A percentile compares a stretch with the other conserved stretches of the same genome.
These are phyloP conservation scores for Sarcophaga variegata DNA, from an alignment of 2,888 invertebrate species.

Conservation along the genomic window DNA sequence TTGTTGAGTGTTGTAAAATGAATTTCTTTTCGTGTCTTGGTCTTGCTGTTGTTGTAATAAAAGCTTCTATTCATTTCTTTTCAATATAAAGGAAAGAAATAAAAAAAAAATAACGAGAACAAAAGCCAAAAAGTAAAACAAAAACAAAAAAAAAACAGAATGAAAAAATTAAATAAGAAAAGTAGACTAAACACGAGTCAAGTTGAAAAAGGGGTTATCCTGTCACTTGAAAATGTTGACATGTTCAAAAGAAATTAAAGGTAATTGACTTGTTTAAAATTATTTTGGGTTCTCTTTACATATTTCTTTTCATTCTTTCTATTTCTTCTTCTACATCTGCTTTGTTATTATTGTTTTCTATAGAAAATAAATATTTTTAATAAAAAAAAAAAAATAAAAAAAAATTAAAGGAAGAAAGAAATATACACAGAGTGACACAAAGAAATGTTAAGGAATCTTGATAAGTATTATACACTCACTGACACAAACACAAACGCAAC, in stretches of 20 bases:
- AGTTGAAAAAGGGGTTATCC: slow-evolving; percentile 65
- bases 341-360: slow-evolving; percentile 17
- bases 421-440: slow-evolving; percentile 32
- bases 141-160: background rate
- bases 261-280: slow-evolving; percentile 70
- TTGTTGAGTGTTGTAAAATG: background rate
- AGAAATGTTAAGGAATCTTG: slow-evolving; percentile 42
- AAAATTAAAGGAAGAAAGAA: slow-evolving; percentile 5
- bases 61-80: slow-evolving; percentile 59
- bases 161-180: background rate
- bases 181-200: background rate
- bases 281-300: slow-evolving; percentile 52
- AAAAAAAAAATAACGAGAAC: slow-evolving; percentile 33
- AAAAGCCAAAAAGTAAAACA: slow-evolving; percentile 10
- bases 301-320: slow-evolving; percentile 1
- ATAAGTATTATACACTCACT: slow-evolving; percentile 31
- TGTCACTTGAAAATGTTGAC: slow-evolving; percentile 70
- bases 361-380: slow-evolving; percentile 38
- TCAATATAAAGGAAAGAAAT: slow-evolving; percentile 17
- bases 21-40: background rate
- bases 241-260: slow-evolving; percentile 70
- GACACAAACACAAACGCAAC: background rate
- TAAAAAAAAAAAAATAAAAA: slow-evolving; percentile 24
- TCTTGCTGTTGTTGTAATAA: slow-evolving; percentile 43
- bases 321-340: background rate